These are phyloP conservation scores for Falco peregrinus DNA, from an alignment of 2,797 vertebrate species.

Conservation along the genomic window DNA sequence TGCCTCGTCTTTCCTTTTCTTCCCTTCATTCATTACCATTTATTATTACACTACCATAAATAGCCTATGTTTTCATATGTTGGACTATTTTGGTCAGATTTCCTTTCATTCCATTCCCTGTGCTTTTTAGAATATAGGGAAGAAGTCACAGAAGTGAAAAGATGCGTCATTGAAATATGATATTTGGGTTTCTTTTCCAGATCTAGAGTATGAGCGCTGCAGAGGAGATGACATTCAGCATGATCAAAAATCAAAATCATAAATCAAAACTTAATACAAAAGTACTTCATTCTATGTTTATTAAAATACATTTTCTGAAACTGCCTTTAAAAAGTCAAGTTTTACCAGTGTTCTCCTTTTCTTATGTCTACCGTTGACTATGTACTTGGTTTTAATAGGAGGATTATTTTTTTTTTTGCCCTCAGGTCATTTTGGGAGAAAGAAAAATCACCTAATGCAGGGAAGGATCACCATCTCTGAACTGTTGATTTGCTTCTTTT, in stretches of 20 bases:
- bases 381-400: not conserved
- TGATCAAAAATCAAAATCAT: not conserved
- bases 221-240: not conserved
- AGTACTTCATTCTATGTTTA: not conserved
- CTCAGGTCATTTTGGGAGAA: not conserved
- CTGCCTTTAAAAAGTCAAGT: not conserved
- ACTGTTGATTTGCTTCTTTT: not conserved
- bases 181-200: not conserved
- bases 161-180: not conserved
- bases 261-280: not conserved
- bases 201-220: not conserved
- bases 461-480: not conserved
- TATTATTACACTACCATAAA: not conserved
- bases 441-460: not conserved
- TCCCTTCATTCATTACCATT: not conserved
- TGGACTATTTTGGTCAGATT: not conserved
- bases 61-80: not conserved
- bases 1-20: not conserved
- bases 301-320: not conserved
- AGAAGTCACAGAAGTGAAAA: not conserved
- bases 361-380: not conserved
- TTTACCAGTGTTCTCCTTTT: not conserved
- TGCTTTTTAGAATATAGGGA: not conserved
- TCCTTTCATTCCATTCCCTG: not conserved
- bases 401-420: not conserved